Evolutionary conservation across 2,888 invertebrate genomes (phyloP), one percentile per base, ranked within the genome.

Genomic region (Eupithecia pulchellata): DNA sequence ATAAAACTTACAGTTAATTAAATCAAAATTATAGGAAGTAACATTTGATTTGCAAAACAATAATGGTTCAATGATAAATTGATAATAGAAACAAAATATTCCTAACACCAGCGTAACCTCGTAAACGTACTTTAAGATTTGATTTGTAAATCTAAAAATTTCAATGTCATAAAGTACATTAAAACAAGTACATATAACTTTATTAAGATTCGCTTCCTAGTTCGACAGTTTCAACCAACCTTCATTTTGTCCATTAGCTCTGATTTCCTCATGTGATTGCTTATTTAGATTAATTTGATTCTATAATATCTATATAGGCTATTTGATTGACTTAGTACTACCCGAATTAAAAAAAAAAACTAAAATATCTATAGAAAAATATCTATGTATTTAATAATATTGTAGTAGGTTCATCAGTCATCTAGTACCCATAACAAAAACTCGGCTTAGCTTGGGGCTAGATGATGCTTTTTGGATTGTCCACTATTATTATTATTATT

Each of bases 121-220:
- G 52, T n/a, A 52, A 25, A 13, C 25, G 20, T 52, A 25, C 20
- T 20, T 47, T 4, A 4, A 25, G 52, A 52, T 52, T 25, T 52
- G n/a, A 20, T 52, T 52, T 52, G 11, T 13, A 25, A 52, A 52
- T 25, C 1, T 47, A 47, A 42, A 32, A 42, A 42, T 52, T 25
- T 52, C 52, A 52, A 52, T 25, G 52, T 25, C 25, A 52, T 25
- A 47, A 52, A 52, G 25, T 52, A 52, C 11, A 52, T 52, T 52
- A 52, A 47, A 52, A 52, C 25, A 13, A 52, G n/a, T n/a, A 25
- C 25, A 52, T 25, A 52, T 52, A n/a, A n/a, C n/a, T n/a, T n/a
- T 52, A 52, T 20, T 47, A 20, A 20, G 1, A 11, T 20, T 47
- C 9, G 52, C 52, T 52, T 52, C 52, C 52, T 52, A 52, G 52